Conservation (phyloP, 2,797 vertebrate genomes). For the Halcyon badia region DNA sequence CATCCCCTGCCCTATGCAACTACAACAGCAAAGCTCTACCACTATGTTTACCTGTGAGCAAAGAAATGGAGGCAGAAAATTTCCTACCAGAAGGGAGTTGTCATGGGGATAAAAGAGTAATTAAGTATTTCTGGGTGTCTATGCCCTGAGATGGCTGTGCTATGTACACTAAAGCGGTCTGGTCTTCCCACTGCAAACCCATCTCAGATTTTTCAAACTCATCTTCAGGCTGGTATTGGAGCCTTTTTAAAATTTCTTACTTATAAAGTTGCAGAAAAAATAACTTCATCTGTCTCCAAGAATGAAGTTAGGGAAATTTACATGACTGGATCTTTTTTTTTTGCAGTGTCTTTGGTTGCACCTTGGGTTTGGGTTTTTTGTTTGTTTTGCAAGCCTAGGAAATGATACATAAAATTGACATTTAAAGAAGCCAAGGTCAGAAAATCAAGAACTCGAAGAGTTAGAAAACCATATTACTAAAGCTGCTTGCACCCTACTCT, state of each 20-base stretch:
- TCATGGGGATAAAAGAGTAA: neutral
- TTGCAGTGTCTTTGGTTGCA: neutral
- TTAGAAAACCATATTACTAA: neutral
- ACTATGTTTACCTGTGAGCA: accelerated
- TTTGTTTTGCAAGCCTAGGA: neutral
- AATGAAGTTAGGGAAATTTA: neutral
- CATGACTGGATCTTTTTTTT: neutral
- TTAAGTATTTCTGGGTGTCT: neutral
- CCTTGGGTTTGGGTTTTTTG: neutral
- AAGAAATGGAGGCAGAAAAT: neutral
- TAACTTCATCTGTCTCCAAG: neutral
- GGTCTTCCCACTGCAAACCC: neutral
- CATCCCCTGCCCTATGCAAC: accelerated
- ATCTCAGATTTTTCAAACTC: neutral
- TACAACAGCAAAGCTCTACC: neutral
- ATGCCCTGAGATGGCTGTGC: neutral
- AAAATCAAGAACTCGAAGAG: neutral
- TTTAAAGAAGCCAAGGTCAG: conserved; percentile 6
- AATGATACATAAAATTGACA: conserved; percentile 5
- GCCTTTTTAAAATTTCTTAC: neutral
- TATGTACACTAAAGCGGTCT: neutral
- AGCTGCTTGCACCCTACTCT: neutral
- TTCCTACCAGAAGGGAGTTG: neutral
- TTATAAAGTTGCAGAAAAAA: neutral
- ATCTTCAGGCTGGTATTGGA: neutral